Conservation (phyloP, 2,797 vertebrate genomes). For the Rhinichthys osculus region DNA sequence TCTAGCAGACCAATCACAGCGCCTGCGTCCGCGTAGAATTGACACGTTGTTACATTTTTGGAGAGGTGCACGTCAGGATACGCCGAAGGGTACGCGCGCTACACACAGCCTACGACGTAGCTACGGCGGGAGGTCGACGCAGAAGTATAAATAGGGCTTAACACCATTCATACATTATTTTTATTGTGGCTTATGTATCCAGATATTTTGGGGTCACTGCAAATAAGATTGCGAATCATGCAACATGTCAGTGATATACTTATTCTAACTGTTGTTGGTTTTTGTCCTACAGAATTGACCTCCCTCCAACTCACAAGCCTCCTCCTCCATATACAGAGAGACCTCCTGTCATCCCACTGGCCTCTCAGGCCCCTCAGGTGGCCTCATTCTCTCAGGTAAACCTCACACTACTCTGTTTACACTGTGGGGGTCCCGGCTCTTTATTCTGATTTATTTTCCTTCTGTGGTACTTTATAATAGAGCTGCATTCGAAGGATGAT, state of each 20-base stretch:
- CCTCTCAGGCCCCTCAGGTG: constrained; percentile 70
- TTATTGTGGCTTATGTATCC: background rate
- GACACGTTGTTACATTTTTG: too few species aligned
- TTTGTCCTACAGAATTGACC: constrained; percentile 77
- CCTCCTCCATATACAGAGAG: constrained; percentile 78
- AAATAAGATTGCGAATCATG: background rate
- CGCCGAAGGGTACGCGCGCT: too few species aligned
- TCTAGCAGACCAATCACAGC: too few species aligned
- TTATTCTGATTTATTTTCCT: constrained; percentile 25
- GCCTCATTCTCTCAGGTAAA: constrained; percentile 73
- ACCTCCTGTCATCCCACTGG: constrained; percentile 73
- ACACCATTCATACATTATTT: background rate
- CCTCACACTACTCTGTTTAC: constrained; percentile 11
- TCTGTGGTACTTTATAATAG: background rate
- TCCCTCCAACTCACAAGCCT: constrained; percentile 83
- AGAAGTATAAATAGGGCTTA: too few species aligned
- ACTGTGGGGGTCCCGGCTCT: background rate
- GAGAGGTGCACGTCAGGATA: too few species aligned
- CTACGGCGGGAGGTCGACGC: too few species aligned
- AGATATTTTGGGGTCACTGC: background rate
- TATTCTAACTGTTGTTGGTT: constrained; percentile 10
- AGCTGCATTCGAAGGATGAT: constrained; percentile 16
- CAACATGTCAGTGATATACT: background rate
- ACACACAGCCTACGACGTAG: too few species aligned
- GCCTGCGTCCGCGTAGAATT: too few species aligned